Conservation (phyloP, 2,113 vertebrate genomes). For the Pituophis catenifer region DNA sequence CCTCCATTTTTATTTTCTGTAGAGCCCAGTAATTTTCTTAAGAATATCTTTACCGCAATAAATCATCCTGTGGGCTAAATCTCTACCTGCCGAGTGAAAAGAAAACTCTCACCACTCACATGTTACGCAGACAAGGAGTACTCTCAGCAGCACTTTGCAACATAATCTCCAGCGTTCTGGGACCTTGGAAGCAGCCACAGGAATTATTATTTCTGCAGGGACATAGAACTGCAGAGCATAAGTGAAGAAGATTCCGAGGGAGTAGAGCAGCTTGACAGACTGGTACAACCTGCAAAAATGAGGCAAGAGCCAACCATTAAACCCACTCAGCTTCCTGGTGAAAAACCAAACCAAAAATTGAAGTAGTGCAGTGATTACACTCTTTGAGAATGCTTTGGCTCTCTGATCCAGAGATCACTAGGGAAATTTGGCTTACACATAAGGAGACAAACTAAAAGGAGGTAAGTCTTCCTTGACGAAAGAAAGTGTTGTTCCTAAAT, state of each 20-base stretch:
- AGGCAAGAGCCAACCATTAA: not conserved
- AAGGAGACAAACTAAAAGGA: not conserved
- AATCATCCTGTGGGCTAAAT: not conserved
- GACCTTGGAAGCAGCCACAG: slow-evolving; percentile 68
- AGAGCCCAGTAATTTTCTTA: not conserved
- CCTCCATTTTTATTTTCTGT: not conserved
- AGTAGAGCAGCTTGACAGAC: slow-evolving; percentile 91
- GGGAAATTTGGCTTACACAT: not conserved
- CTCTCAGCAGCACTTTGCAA: slow-evolving; percentile 79
- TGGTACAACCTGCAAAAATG: slow-evolving; percentile 83
- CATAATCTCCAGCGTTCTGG: slow-evolving; percentile 68
- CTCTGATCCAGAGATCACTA: not conserved
- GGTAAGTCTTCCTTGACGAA: not conserved
- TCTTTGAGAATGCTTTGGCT: not conserved
- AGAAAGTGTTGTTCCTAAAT: not conserved
- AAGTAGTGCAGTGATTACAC: not conserved
- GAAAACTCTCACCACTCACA: slow-evolving; percentile 76
- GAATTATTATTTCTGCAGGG: slow-evolving; percentile 88
- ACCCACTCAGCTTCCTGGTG: rapidly evolving
- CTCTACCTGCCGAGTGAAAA: not conserved
- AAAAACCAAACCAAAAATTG: not conserved
- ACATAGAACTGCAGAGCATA: slow-evolving; percentile 96
- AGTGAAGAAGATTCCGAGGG: slow-evolving; percentile 90
- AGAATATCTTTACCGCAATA: not conserved
- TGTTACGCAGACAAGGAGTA: slow-evolving; percentile 80